A percentile compares a stretch with the other conserved stretches of the same genome.
Evolutionary conservation across 2,888 invertebrate species (phyloP).

Genomic region (Vanessa cardui): DNA sequence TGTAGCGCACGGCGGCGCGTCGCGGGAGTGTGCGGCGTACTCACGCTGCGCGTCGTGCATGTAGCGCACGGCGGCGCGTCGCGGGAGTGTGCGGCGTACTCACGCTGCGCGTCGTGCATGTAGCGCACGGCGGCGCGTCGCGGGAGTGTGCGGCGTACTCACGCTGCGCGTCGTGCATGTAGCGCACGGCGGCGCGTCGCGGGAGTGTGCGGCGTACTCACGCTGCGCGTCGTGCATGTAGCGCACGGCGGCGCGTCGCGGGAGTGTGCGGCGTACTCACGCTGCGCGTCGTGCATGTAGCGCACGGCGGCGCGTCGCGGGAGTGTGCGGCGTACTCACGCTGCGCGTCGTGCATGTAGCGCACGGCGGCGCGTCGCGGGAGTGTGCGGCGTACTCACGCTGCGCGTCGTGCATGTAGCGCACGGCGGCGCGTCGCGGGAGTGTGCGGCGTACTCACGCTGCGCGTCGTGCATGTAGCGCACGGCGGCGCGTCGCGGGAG

Average conservation of each 20-base stretch:
- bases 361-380: constrained; percentile 79
- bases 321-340: constrained; percentile 88
- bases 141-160: constrained; percentile 37
- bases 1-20: constrained; percentile 72
- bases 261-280: constrained; percentile 57
- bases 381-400: too few species aligned
- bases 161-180: constrained; percentile 91
- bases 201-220: constrained; percentile 50
- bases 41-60: too few species aligned
- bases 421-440: too few species aligned
- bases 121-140: too few species aligned
- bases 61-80: too few species aligned
- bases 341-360: constrained; percentile 78
- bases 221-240: constrained; percentile 91
- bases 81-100: too few species aligned
- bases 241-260: constrained; percentile 88
- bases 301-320: constrained; percentile 91
- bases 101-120: too few species aligned
- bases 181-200: constrained; percentile 64
- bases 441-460: too few species aligned
- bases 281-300: constrained; percentile 90
- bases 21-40: constrained; percentile 56
- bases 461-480: too few species aligned
- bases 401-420: too few species aligned
- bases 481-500: too few species aligned